Percentiles rank a stretch among this genome's conserved stretches.
These are phyloP conservation scores for Aldabrachelys gigantea DNA, from an alignment of 2,113 vertebrate genomes.

Conservation along the genomic window DNA sequence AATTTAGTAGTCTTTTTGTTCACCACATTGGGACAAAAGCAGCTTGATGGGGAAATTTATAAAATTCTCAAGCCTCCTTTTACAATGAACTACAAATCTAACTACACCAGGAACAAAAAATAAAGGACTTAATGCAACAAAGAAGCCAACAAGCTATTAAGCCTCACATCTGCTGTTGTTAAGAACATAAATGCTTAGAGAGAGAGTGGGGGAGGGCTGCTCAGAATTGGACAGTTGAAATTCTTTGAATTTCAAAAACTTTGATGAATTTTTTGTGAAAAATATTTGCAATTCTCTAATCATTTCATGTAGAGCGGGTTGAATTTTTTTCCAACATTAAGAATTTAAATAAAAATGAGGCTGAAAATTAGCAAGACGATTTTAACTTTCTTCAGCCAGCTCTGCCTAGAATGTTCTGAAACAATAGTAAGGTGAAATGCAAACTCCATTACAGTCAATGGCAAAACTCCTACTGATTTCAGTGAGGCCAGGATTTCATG, in stretches of 20 bases:
- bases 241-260: background rate
- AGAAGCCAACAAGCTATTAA: rapidly evolving
- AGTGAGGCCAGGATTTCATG: constrained; percentile 55
- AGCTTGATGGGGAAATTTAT: background rate
- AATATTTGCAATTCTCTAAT: background rate
- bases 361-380: background rate
- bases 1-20: constrained; percentile 25
- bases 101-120: background rate
- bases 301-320: background rate
- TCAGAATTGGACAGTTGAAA: background rate
- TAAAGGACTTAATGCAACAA: background rate
- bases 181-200: background rate
- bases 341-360: background rate
- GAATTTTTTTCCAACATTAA: background rate
- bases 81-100: background rate
- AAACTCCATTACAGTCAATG: background rate
- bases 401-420: constrained; percentile 45
- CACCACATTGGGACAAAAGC: constrained; percentile 11
- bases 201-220: background rate
- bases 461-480: constrained; percentile 59
- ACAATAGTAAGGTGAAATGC: constrained; percentile 39
- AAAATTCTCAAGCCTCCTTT: background rate
- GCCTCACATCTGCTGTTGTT: background rate
- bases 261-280: background rate
- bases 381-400: constrained; percentile 2